These are phyloP conservation scores for Chitala chitala DNA, from an alignment of 2,113 vertebrate species.

Conservation along the genomic window DNA sequence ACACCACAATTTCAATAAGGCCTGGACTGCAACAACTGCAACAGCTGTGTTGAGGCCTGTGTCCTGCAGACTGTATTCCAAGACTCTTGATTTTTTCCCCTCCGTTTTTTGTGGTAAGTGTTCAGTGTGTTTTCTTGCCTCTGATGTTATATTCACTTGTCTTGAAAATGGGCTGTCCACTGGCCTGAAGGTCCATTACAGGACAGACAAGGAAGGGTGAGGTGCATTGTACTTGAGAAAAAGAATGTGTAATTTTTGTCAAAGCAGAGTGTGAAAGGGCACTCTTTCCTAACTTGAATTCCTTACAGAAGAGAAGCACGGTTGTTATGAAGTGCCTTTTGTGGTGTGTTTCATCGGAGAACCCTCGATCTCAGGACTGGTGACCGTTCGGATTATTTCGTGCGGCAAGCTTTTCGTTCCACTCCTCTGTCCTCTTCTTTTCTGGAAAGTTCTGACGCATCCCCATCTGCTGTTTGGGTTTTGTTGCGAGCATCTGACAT, in stretches of 20 bases:
- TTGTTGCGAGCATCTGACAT: conserved; percentile 9
- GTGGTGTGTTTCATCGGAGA: conserved; percentile 87
- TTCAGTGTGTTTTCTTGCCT: conserved; percentile 44
- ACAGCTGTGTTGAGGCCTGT: background rate
- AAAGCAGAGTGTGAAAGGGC: conserved; percentile 63
- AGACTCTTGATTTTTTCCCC: background rate
- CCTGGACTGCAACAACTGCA: no score
- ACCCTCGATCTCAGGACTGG: conserved; percentile 95
- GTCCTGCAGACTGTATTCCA: conserved; percentile 55
- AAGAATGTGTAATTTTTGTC: conserved; percentile 50
- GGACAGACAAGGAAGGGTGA: background rate
- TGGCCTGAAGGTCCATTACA: conserved; percentile 2
- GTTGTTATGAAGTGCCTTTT: conserved; percentile 90
- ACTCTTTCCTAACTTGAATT: conserved; percentile 88
- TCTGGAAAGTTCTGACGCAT: conserved; percentile 3
- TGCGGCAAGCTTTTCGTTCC: conserved; percentile 38
- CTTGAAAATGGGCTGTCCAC: conserved; percentile 47
- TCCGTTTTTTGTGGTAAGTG: conserved; percentile 63
- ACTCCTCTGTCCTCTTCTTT: conserved; percentile 35
- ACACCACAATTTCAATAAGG: background rate
- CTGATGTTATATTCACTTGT: conserved; percentile 38
- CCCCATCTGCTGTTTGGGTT: conserved; percentile 9
- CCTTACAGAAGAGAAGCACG: conserved; percentile 90
- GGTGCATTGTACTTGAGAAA: conserved; percentile 39
- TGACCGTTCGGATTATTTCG: conserved; percentile 58